phyloP scores from a whole-genome alignment of 2,888 invertebrate genomes.

The Matsumyia berberina region DNA sequence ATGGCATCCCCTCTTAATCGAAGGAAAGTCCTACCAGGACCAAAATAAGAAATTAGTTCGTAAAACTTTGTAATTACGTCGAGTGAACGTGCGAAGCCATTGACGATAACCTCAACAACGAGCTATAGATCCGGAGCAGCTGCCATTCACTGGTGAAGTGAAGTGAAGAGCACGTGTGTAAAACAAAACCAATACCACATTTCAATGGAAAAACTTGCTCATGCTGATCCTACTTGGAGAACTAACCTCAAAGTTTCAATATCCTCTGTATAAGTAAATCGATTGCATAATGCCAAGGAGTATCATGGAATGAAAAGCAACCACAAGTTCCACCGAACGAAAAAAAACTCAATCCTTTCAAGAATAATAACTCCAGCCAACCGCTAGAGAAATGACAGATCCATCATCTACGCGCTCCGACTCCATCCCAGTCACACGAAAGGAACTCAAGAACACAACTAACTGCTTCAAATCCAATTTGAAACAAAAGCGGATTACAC shows the following conservation, averaged over 20 bases:
- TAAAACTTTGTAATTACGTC: slow-evolving; percentile 52
- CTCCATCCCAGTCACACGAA: background rate
- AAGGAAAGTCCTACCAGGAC: background rate
- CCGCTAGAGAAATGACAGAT: slow-evolving; percentile 48
- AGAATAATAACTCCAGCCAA: slow-evolving; percentile 32
- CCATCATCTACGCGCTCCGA: slow-evolving; percentile 25
- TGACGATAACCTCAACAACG: background rate
- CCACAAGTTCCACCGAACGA: background rate
- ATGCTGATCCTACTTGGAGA: slow-evolving; percentile 12
- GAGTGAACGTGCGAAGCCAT: slow-evolving; percentile 40
- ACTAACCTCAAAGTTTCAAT: slow-evolving; percentile 38
- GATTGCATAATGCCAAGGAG: slow-evolving; percentile 26
- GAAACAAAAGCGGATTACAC: slow-evolving; percentile 67
- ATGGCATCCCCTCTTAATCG: background rate
- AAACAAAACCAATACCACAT: slow-evolving; percentile 1
- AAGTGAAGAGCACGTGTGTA: slow-evolving; percentile 16
- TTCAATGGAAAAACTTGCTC: slow-evolving; percentile 20
- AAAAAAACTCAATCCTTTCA: slow-evolving; percentile 31
- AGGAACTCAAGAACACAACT: slow-evolving; percentile 15
- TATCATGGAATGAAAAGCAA: background rate
- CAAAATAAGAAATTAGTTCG: slow-evolving; percentile 37
- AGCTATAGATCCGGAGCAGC: background rate
- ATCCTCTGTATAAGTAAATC: slow-evolving; percentile 28
- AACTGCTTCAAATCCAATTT: slow-evolving; percentile 64
- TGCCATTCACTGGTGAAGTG: background rate